phyloP scores from a whole-genome alignment of 2,888 invertebrate species.

The Chrysomela aeneicollis region DNA sequence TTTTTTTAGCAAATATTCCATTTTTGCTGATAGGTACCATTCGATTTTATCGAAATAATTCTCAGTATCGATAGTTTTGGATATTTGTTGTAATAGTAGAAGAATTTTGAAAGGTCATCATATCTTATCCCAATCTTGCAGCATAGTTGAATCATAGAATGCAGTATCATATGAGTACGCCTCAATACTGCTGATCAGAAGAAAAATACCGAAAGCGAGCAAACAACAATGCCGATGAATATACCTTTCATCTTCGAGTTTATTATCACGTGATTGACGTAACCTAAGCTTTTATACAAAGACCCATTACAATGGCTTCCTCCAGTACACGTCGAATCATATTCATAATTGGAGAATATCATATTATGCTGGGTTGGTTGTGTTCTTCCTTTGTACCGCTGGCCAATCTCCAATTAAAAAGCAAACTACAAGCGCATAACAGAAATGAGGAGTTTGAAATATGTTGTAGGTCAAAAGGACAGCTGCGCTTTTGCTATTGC shows the following conservation, averaged over 20 bases:
- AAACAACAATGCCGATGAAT: slow-evolving; percentile 28
- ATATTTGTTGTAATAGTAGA: too few relatives aligned
- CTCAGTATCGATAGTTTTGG: too few relatives aligned
- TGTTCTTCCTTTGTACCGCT: slow-evolving; percentile 42
- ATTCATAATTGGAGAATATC: slow-evolving; percentile 51
- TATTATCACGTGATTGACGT: slow-evolving; percentile 43
- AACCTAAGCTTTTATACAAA: slow-evolving; percentile 34
- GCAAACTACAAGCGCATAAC: slow-evolving; percentile 31
- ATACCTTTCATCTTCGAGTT: slow-evolving; percentile 38
- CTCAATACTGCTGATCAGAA: too few relatives aligned
- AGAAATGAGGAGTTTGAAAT: slow-evolving; percentile 37
- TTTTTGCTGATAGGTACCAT: too few relatives aligned
- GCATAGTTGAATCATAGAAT: too few relatives aligned
- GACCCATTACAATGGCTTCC: slow-evolving; percentile 37
- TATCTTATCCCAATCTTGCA: too few relatives aligned
- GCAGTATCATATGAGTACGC: too few relatives aligned
- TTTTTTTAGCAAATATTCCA: too few relatives aligned
- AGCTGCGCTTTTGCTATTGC: slow-evolving; percentile 30
- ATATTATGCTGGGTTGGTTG: slow-evolving; percentile 41
- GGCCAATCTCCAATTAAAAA: slow-evolving; percentile 46
- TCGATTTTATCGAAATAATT: too few relatives aligned
- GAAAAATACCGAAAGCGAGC: background rate
- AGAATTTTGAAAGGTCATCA: too few relatives aligned
- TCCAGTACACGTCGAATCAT: slow-evolving; percentile 43
- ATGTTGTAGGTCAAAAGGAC: slow-evolving; percentile 37